These are phyloP conservation scores for Neodiprion lecontei DNA, from an alignment of 1,140 invertebrate species.

Conservation along the genomic window DNA sequence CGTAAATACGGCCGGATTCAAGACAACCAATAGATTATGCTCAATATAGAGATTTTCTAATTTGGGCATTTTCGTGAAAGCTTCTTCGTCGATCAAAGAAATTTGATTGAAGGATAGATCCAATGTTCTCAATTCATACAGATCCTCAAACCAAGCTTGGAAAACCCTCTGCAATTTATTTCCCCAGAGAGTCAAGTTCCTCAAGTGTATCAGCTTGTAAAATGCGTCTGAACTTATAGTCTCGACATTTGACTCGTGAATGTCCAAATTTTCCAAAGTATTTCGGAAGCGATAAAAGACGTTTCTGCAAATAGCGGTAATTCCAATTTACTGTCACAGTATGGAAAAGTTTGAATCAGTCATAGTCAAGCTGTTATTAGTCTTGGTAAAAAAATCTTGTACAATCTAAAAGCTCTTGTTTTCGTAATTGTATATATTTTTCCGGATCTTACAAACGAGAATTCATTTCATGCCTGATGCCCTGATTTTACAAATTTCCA, in stretches of 20 bases:
- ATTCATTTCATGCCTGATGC: no score
- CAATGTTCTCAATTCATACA: conserved; percentile 38
- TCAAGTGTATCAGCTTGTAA: conserved; percentile 36
- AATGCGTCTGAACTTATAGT: conserved; percentile 39
- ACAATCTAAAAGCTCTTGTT: no score
- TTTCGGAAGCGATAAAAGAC: conserved; percentile 37
- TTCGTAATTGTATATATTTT: no score
- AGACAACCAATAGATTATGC: conserved; percentile 41
- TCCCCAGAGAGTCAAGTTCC: conserved; percentile 48
- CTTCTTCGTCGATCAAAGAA: conserved; percentile 34
- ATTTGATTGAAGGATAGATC: conserved; percentile 52
- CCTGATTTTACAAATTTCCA: no score
- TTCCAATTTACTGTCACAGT: not conserved
- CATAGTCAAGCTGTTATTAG: no score
- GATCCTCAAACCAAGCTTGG: conserved; percentile 39
- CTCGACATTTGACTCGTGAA: conserved; percentile 41
- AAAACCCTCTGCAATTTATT: conserved; percentile 43
- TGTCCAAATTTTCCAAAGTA: conserved; percentile 36
- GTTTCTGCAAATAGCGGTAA: conserved; percentile 36
- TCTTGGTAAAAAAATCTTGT: no score
- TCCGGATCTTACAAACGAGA: no score
- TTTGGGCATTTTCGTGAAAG: conserved; percentile 38
- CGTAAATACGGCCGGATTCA: conserved; percentile 42
- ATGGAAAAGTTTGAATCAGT: no score
- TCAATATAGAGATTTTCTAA: conserved; percentile 47